Percentiles rank a stretch among this genome's conserved stretches.
Conservation (phyloP, 2,888 invertebrate genomes). For the Hydropsyche betteni region DNA sequence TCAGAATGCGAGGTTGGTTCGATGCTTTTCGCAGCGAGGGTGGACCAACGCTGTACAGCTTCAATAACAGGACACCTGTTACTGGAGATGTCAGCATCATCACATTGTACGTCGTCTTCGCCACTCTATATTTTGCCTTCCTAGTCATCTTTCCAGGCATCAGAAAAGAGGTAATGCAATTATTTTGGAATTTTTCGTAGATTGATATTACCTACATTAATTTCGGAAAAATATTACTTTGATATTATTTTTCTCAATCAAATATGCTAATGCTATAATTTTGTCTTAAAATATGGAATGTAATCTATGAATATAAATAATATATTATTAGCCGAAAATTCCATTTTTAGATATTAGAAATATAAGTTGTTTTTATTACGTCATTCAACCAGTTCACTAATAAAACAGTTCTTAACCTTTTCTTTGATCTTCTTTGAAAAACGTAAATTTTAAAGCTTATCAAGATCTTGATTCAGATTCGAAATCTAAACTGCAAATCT, state of each 20-base stretch:
- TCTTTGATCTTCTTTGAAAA: too few species aligned
- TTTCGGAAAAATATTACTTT: not conserved
- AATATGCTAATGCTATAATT: too few species aligned
- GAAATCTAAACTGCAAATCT: too few species aligned
- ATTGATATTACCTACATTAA: not conserved
- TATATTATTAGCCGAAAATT: not conserved
- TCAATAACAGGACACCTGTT: conserved; percentile 94
- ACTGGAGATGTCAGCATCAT: conserved; percentile 91
- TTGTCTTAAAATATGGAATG: too few species aligned
- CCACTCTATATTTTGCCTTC: conserved; percentile 93
- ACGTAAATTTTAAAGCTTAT: too few species aligned
- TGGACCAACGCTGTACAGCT: conserved; percentile 94
- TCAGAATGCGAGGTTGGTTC: conserved; percentile 93
- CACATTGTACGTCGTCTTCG: conserved; percentile 85
- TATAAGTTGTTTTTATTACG: too few species aligned
- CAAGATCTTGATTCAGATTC: too few species aligned
- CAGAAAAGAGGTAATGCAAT: conserved; percentile 80
- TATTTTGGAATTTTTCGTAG: not conserved
- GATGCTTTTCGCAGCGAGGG: conserved; percentile 97
- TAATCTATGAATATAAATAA: too few species aligned
- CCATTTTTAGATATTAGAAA: too few species aligned
- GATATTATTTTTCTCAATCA: too few species aligned
- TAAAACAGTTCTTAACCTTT: too few species aligned
- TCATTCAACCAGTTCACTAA: too few species aligned
- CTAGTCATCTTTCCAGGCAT: conserved; percentile 96